phyloP scores from a whole-genome alignment of 2,113 vertebrate genomes.

The Otus sunia region DNA sequence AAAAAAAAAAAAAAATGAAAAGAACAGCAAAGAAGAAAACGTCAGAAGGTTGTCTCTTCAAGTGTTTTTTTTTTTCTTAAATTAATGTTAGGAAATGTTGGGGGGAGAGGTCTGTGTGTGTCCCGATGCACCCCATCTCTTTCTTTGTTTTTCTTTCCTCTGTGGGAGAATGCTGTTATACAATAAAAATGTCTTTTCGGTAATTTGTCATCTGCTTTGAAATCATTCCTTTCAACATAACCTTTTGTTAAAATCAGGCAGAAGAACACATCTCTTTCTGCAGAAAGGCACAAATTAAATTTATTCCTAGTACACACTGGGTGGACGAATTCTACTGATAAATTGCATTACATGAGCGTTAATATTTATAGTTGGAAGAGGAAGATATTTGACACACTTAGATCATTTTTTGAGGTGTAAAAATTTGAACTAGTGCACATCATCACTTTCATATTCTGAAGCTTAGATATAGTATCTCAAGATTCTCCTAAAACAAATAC shows the following conservation, averaged over 20 bases:
- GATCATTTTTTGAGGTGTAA: background rate
- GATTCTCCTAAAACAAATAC: background rate
- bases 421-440: background rate
- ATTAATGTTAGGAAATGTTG: background rate
- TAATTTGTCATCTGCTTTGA: slow-evolving; percentile 33
- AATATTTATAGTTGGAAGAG: background rate
- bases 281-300: background rate
- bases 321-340: background rate
- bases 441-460: background rate
- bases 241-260: slow-evolving; percentile 27
- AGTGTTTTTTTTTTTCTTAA: slow-evolving; percentile 7
- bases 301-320: background rate
- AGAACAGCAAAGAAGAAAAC: background rate
- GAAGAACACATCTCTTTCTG: background rate
- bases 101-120: too few species aligned
- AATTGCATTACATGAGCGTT: background rate
- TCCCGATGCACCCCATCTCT: background rate
- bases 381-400: background rate
- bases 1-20: background rate
- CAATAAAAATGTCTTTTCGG: slow-evolving; percentile 35
- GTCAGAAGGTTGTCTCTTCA: background rate
- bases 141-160: background rate
- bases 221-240: slow-evolving; percentile 25
- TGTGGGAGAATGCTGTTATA: background rate
- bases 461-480: background rate